A percentile compares a stretch with the other conserved stretches of the same genome.
phyloP scores from a whole-genome alignment of 2,888 invertebrate genomes.

The Andrena fulva region DNA sequence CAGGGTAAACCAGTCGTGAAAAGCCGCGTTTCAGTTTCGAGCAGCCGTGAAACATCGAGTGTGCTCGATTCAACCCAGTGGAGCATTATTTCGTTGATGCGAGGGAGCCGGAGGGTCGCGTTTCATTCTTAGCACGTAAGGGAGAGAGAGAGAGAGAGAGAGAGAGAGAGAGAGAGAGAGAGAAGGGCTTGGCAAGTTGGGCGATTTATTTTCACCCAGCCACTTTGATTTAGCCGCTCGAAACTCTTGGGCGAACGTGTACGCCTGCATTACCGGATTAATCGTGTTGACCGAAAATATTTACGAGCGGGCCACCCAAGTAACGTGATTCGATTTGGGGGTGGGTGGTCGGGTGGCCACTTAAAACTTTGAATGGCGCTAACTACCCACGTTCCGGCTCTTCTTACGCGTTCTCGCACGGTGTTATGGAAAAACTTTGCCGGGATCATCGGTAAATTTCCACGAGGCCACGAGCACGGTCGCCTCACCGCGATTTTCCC shows the following conservation, averaged over 20 bases:
- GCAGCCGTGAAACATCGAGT: not conserved
- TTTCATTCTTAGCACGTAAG: not conserved
- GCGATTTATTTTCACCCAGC: slow-evolving; percentile 31
- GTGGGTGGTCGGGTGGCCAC: not conserved
- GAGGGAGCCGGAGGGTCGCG: slow-evolving; percentile 5
- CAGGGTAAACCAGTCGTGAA: not conserved
- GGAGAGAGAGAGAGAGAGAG: not conserved
- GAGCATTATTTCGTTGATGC: slow-evolving; percentile 27
- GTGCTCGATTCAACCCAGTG: slow-evolving; percentile 33
- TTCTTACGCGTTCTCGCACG: slow-evolving; percentile 14
- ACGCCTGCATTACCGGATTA: slow-evolving; percentile 11
- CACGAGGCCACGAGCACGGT: not conserved
- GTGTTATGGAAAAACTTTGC: slow-evolving; percentile 50
- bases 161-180: not conserved
- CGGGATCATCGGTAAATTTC: slow-evolving; percentile 25
- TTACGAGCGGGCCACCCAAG: slow-evolving; percentile 16
- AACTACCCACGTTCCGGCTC: slow-evolving; percentile 27
- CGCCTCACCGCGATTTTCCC: not conserved
- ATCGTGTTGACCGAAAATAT: slow-evolving; percentile 35
- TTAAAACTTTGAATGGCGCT: slow-evolving; percentile 44
- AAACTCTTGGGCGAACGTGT: not conserved
- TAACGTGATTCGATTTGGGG: slow-evolving; percentile 36
- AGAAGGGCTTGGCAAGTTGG: slow-evolving; percentile 1
- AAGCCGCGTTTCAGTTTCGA: not conserved
- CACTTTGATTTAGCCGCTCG: slow-evolving; percentile 15